Conservation (phyloP, 1,140 invertebrate species). For the Harlomillsia oculata region DNA sequence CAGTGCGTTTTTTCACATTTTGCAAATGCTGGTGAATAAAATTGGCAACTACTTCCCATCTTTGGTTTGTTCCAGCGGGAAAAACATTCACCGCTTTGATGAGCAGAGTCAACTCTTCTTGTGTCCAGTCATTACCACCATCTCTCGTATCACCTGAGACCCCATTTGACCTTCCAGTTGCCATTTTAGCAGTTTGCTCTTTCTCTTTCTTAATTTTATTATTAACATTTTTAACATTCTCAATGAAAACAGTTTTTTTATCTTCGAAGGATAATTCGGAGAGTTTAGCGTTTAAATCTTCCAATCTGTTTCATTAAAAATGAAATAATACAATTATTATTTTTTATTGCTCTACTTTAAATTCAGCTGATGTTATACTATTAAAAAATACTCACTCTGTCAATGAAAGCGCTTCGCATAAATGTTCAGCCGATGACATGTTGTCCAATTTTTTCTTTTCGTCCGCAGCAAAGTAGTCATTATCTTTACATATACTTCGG, state of each 20-base stretch:
- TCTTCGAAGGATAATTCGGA: constrained; percentile 43
- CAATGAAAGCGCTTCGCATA: constrained; percentile 66
- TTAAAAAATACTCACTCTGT: constrained; percentile 33
- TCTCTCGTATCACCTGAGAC: not conserved
- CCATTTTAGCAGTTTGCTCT: constrained; percentile 22
- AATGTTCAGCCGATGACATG: constrained; percentile 80
- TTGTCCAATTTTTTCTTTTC: constrained; percentile 60
- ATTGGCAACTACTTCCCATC: constrained; percentile 91
- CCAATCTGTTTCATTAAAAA: constrained; percentile 52
- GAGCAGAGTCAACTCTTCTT: constrained; percentile 71
- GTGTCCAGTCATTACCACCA: constrained; percentile 55
- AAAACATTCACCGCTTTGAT: constrained; percentile 95
- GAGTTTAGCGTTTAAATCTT: constrained; percentile 63
- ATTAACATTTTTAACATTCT: constrained; percentile 40
- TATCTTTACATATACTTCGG: constrained; percentile 72
- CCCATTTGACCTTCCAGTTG: constrained; percentile 3
- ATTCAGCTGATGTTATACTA: not conserved
- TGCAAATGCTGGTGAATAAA: constrained; percentile 84
- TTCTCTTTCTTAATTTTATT: constrained; percentile 33
- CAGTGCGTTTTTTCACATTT: constrained; percentile 46
- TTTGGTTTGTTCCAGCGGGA: constrained; percentile 86
- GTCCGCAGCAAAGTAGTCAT: constrained; percentile 72
- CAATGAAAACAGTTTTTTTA: constrained; percentile 55
- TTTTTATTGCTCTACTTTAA: not conserved
- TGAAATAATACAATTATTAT: not conserved